A percentile compares a stretch with the other conserved stretches of the same genome.
Evolutionary conservation across 2,113 vertebrate genomes (phyloP).

Genomic region (Eulemur rufifrons): DNA sequence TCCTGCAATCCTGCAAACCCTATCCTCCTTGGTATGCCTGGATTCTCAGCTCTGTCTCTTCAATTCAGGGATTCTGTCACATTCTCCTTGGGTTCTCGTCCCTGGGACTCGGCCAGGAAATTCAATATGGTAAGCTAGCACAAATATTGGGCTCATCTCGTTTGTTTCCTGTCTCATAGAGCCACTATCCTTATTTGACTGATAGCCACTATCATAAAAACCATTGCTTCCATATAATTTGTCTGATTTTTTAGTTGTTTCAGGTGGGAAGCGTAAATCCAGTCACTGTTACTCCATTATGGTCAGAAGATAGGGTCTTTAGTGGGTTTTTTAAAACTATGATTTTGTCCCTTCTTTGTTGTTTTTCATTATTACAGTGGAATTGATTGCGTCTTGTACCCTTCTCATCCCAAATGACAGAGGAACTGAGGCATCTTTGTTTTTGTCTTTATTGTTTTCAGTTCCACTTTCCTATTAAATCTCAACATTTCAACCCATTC

Average conservation of each 20-base stretch:
- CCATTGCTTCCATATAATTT: background rate
- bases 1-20: background rate
- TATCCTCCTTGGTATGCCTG: too few relatives aligned
- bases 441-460: background rate
- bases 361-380: background rate
- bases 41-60: background rate
- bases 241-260: background rate
- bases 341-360: background rate
- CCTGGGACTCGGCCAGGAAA: background rate
- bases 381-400: background rate
- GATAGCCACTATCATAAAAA: background rate
- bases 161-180: background rate
- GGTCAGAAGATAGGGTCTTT: background rate
- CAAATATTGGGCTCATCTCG: background rate
- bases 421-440: background rate
- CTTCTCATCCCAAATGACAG: background rate
- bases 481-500: background rate
- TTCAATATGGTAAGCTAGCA: too few relatives aligned
- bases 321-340: background rate
- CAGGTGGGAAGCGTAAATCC: background rate
- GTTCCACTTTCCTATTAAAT: background rate
- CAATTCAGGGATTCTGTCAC: background rate
- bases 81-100: background rate
- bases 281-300: background rate
- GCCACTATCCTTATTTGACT: background rate